Percentiles rank a stretch among this genome's conserved stretches.
These are phyloP conservation scores for Sylvia atricapilla DNA, from an alignment of 2,113 vertebrate genomes.

Conservation along the genomic window DNA sequence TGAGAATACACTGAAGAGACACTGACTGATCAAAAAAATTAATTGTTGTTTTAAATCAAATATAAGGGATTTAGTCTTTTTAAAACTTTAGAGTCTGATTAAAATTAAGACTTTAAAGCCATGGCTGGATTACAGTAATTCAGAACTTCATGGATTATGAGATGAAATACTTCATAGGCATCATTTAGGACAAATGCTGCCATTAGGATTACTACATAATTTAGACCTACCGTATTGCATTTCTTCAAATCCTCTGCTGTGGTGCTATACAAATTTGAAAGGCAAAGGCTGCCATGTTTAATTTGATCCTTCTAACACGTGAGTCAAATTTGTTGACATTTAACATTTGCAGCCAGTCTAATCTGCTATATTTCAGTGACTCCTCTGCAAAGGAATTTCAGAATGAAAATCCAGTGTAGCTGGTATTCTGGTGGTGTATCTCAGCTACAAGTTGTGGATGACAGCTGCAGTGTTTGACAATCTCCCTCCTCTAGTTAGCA, in stretches of 20 bases:
- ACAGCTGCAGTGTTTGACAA: background rate
- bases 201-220: conserved; percentile 40
- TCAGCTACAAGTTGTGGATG: background rate
- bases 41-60: conserved; percentile 36
- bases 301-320: background rate
- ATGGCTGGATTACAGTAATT: conserved; percentile 38
- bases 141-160: conserved; percentile 36
- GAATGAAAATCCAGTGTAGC: background rate
- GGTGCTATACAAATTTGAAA: background rate
- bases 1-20: conserved; percentile 7
- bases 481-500: background rate
- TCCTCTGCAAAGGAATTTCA: background rate
- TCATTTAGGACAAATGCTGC: conserved; percentile 6
- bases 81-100: conserved; percentile 28
- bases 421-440: background rate
- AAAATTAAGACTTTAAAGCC: conserved; percentile 46
- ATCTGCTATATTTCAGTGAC: conserved; percentile 20
- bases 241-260: conserved; percentile 26
- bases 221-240: background rate
- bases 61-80: conserved; percentile 30
- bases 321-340: conserved; percentile 35
- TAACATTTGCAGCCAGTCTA: conserved; percentile 40
- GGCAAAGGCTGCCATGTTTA: conserved; percentile 28
- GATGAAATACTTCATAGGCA: conserved; percentile 27
- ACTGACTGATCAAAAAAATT: conserved; percentile 29